Evolutionary conservation across 2,797 vertebrate species (phyloP), one percentile per base, ranked within the genome.

Genomic region (Crenichthys baileyi): DNA sequence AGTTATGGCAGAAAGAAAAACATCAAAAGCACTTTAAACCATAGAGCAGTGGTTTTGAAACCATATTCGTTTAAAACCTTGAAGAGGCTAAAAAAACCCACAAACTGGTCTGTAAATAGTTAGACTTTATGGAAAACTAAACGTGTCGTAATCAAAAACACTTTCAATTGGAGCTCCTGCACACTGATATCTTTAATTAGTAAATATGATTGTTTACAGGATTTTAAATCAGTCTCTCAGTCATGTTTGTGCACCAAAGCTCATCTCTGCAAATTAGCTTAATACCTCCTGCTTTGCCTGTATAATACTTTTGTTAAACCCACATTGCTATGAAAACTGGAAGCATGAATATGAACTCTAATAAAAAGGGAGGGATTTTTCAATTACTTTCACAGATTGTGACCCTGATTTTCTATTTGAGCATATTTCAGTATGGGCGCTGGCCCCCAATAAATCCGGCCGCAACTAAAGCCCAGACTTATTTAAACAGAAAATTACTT

Each of bases 321-420:
- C 80, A 51, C 63, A 44, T 73, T 15, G 18, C 39, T 50, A 80
- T 20, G 60, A 61, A 58, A 76, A 72, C 58, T 70, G 48, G 72
- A 81, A 71, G 50, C 56, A 51, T 61, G 70, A 75, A 81, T 75
- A 77, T 82, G 55, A 77, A 70, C 71, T 79, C 76, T 61, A 44
- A 29, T 46, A 79, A 65, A 4, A 56, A 44, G 53, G n/a, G 60
- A 50, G 76, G 22, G 46, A 26, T 20, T 65, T 46, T 85, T 83
- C 76, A 87, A 88, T 88, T 85, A 84, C 80, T 76, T 77, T 80
- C 81, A 81, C 73, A 81, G 77, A 78, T 76, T 75, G 31, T 73
- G 86, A 87, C 78, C 83, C 77, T 75, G 86, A 73, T 78, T 78
- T 67, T 80, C 71, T 77, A 63, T 76, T 76, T n/a, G 70, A 24